Evolutionary conservation across 2,797 vertebrate species (phyloP), one percentile per base, ranked within the genome.

Genomic region (Falco novaeseelandiae): DNA sequence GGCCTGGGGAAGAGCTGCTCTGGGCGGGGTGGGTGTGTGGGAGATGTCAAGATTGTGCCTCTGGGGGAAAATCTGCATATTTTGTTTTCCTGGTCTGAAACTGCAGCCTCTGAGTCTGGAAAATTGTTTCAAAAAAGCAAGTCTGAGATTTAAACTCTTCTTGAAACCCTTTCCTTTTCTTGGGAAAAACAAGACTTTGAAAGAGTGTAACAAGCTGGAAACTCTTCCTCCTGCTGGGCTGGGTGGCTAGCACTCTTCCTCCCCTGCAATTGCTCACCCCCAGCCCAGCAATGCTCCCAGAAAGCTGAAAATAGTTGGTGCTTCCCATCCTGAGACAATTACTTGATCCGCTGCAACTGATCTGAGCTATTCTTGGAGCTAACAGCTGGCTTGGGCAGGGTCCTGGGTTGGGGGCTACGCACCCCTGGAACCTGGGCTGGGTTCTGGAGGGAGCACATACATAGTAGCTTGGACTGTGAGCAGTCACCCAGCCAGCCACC

Each of bases 401-500:
- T 66, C 42, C 27, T 5, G 27, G 52, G 7, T 1, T 36, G 36
- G 78, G 57, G 51, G 46, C 57, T 73, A 34, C 2, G 4, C n/a
- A 30, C 14, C 61, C 62, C 17, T 1, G 0, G 32, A 20, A 12
- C 16, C 12, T 3, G 0, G 42, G 15, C 71, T 83, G 86, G 14
- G 8, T 52, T 71, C 40, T 62, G 55, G 44, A 58, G 10, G 44
- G 36, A 57, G 30, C 54, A 10, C 12, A 3, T 14, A 5, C 12
- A 3, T 14, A 5, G 22, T 13, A 40, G 30, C 66, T 9, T 0
- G 5, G 38, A 5, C 26, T 17, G 14, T 10, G 44, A 59, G 65
- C 52, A 23, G 29, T 26, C 1, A 0, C 27, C 32, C 2, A 0
- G 61, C 0, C 8, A 67, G 48, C 30, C 0, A 3, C 18, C n/a